Evolutionary conservation across 2,888 invertebrate species (phyloP), one percentile per base, ranked within the genome.

Genomic region (Drosophila imparisetae): DNA sequence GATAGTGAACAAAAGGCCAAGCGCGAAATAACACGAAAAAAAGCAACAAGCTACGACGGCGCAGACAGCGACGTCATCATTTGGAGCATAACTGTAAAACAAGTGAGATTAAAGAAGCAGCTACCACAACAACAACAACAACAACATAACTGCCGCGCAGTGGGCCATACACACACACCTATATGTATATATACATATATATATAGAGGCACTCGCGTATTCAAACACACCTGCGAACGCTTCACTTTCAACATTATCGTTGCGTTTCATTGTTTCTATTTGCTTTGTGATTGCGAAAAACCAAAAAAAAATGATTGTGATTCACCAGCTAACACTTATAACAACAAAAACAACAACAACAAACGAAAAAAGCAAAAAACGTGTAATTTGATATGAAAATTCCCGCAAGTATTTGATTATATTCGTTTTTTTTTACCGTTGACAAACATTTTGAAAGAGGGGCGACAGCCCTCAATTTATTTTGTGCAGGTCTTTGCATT

Each of bases 181-280:
- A 24, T 57, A 66, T 34, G 65, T 58, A 48, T 21, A n/a, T 40
- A 11, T 11, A n/a, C 2, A 40, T 0, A 40, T n/a, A 21, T 21
- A 11, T 15, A 45, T 45, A 45, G 21, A 52, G n/a, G 60, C 40
- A 59, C 49, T 38, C 40, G 60, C 48, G 52, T 42, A 76, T 18
- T 24, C 49, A 61, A 45, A 42, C n/a, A 52, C 80, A 89, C 87
- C 84, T 88, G 89, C 76, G 62, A 80, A 60, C 78, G 78, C 86
- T 90, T 86, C 90, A 86, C 89, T 89, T 90, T 90, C 89, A 77
- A 72, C 86, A 80, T 86, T 90, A 86, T 90, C 87, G 87, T 86
- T 86, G 89, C 81, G 84, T 83, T 86, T 72, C 64, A 77, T 63
- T 83, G 71, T 86, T 84, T 70, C 63, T 77, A 77, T 86, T 89